Evolutionary conservation across 2,113 vertebrate genomes (phyloP).

Genomic region (Corynorhinus townsendii): DNA sequence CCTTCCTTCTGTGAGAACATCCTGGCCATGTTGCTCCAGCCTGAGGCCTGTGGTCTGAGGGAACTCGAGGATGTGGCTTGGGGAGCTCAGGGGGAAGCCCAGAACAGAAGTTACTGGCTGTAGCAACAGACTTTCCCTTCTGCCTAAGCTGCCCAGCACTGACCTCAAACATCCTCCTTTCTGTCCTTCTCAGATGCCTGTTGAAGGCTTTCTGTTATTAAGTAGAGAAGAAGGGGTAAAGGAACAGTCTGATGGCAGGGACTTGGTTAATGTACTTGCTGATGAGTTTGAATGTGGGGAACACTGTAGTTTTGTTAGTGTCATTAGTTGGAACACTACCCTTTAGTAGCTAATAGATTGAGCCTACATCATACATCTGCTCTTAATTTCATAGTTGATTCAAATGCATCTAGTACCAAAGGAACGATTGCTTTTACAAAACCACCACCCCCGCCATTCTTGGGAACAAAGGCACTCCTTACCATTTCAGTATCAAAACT

Average conservation of each 20-base stretch:
- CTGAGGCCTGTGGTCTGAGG: neutral
- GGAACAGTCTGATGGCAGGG: neutral
- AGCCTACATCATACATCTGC: neutral
- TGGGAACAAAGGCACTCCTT: conserved; percentile 18
- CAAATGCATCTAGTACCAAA: neutral
- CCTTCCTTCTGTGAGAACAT: neutral
- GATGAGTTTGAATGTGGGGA: neutral
- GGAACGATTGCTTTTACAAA: conserved; percentile 32
- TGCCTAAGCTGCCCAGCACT: neutral
- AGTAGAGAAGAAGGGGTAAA: neutral
- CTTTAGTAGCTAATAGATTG: conserved; percentile 2
- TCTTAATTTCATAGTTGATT: conserved; percentile 43
- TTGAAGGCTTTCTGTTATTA: neutral
- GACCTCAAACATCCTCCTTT: neutral
- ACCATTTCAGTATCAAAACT: neutral
- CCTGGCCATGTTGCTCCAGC: neutral
- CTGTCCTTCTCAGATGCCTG: neutral
- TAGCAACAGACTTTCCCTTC: neutral
- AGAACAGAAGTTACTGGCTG: conserved; percentile 38
- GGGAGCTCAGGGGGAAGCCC: conserved; percentile 26
- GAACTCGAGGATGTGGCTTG: conserved; percentile 17
- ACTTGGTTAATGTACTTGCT: neutral
- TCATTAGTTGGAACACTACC: neutral
- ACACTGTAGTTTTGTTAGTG: neutral
- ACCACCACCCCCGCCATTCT: neutral